Evolutionary conservation across 1,140 invertebrate genomes (phyloP).

Genomic region (Potamilus streckersoni): DNA sequence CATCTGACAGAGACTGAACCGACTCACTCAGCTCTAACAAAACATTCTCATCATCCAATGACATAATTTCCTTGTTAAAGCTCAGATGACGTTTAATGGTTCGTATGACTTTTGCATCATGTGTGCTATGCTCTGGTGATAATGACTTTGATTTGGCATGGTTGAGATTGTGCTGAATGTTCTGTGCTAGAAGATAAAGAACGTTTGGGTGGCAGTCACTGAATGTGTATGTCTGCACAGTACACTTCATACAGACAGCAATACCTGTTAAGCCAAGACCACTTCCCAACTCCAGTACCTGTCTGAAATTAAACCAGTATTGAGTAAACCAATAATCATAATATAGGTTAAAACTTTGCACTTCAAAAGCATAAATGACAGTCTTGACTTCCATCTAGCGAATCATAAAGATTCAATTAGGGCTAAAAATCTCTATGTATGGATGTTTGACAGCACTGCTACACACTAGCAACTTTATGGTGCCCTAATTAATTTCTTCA

Average conservation of each 20-base stretch:
- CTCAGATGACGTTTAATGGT: neutral
- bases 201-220: constrained; percentile 60
- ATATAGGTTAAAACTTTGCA: too few relatives aligned
- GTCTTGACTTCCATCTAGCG: too few relatives aligned
- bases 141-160: constrained; percentile 4
- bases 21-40: constrained; percentile 2
- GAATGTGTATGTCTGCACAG: constrained; percentile 48
- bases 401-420: constrained; percentile 10
- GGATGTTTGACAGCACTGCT: too few relatives aligned
- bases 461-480: too few relatives aligned
- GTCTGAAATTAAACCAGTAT: constrained; percentile 19
- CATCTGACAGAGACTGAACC: neutral
- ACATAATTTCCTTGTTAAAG: neutral
- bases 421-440: neutral
- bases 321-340: too few relatives aligned
- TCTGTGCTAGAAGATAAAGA: constrained; percentile 52
- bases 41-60: neutral
- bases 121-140: neutral
- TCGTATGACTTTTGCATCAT: neutral
- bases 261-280: constrained; percentile 60
- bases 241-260: constrained; percentile 47
- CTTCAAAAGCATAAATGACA: neutral
- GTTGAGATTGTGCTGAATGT: constrained; percentile 55
- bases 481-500: too few relatives aligned
- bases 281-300: constrained; percentile 58